Base-by-base conservation (phyloP, 2,113 vertebrate species). In the Leucosticte australis region DNA sequence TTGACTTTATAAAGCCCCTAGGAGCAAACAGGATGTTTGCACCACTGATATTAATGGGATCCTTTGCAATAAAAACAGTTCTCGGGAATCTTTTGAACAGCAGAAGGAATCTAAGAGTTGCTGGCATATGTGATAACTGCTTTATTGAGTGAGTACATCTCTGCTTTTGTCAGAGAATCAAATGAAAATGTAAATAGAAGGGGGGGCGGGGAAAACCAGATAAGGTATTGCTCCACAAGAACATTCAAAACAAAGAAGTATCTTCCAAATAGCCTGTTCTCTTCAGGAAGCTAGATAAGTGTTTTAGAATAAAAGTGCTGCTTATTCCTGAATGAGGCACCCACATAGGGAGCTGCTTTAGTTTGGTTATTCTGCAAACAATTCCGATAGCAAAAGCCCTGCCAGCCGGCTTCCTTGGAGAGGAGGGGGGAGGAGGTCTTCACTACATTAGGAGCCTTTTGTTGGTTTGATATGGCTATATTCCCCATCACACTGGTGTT, bases 361-460 rank as follows among this genome's bases (percentile, higher is more conserved):
- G 64, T 86, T 84, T 53, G 60, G 86, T 78, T 93, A 86, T 96
- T 95, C 93, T 30, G 77, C 95, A 89, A 89, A 88, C 92, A 92
- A 90, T 83, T 80, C 95, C 5, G 5, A 87, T 59, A 75, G 93
- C 83, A 64, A 87, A 80, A 96, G 93, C 88, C 75, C 27, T 75
- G 83, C 76, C 94, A 89, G 83, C 17, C 83, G 1, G 73, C 90
- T 83, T 71, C 47, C 85, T 90, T 23, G 8, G 73, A 59, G n/a
- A 80, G 80, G 76, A 86, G 83, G 75, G 85, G 94, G 94, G 92
- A 93, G 92, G 94, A 95, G 95, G 76, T 90, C 89, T 80, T 94
- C 89, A 27, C 80, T 78, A 63, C 68, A 83, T 96, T 67, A 71
- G 73, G 63, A 80, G 83, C 57, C 89, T 89, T 97, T 92, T 95